Base-by-base conservation (phyloP, 2,797 vertebrate genomes). In the Sebastes alutus region DNA sequence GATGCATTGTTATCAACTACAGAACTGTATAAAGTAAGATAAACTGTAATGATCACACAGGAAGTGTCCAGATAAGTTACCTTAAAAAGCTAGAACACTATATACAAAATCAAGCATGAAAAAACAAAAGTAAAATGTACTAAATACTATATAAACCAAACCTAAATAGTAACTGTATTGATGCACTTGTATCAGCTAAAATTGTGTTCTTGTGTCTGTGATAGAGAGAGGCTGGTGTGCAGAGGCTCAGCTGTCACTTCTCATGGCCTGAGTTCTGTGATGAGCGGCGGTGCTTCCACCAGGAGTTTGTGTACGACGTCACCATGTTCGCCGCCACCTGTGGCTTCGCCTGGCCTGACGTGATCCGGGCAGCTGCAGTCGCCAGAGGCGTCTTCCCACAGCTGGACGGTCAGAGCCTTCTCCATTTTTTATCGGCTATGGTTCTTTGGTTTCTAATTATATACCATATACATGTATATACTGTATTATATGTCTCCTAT, bases 301-400 rank as follows among this genome's bases (percentile, higher is more conserved):
- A 92, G 60, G 89, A 90, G 72, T 93, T 94, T 16, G 90, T 91
- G 6, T 87, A 85, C 0, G 88, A 92, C 2, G 16, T 55, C 0
- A 23, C 82, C 1, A 61, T 83, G 83, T 93, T 91, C 0, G 74
- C 88, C 0, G 46, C 42, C 0, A 38, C 27, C 14, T 20, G 38
- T 1, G 92, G 91, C 52, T 82, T 94, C 69, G 10, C 75, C 20
- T 90, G 90, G 91, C 4, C 72, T 2, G 1, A 84, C 1, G 89
- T 94, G 27, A 85, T 83, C 72, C 70, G 4, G 20, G 78, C 76
- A 2, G 89, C 88, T 5, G 30, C 1, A 2, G 33, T 78, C 0
- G 82, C 89, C 46, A 93, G 76, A 83, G 10, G 3, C 81, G 6
- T 92, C 73, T 93, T 92, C 72, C 87, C 85, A 4, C 83, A 72